Evolutionary conservation across 2,113 vertebrate genomes (phyloP), one percentile per base, ranked within the genome.

Genomic region (Archocentrus centrarchus): DNA sequence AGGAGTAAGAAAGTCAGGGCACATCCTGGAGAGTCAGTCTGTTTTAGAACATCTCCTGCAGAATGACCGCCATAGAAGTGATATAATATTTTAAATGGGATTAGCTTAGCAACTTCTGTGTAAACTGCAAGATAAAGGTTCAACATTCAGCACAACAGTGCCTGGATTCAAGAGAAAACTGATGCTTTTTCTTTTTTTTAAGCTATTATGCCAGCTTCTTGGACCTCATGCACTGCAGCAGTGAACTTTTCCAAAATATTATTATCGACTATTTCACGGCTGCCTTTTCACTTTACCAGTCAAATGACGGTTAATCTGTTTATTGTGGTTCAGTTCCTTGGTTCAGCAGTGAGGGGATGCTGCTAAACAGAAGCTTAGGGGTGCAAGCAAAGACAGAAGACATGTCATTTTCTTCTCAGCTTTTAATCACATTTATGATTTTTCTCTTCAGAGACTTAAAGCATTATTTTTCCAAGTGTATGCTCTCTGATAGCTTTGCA

Each of bases 381-480:
- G n/a, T 6, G 7, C 50, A 20, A 63, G 78, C 1, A 82, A 24
- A 77, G 4, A 66, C 62, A 63, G 55, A 77, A 61, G 59, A 76
- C 30, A 0, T 17, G 27, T 78, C 66, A 44, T 68, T 50, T 68
- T 27, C 80, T 68, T 60, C 20, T 78, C 17, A 53, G 14, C 73
- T 7, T 79, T 70, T 79, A 57, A 63, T 86, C 80, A 82, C 75
- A 82, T 87, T 81, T 62, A 68, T 24, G 11, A 60, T 59, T 79
- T 70, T 63, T 62, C 11, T 59, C 30, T 30, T 68, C 70, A 57
- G 37, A 85, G 39, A 10, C 39, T 55, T 14, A 47, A 62, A 80
- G 44, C 61, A 30, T 81, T 81, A 7, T 73, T 84, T 73, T 53
- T 70, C n/a, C 15, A 53, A 63, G 32, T 22, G 24, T 11, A 68